phyloP scores from a whole-genome alignment of 2,797 vertebrate species.

The Microctenopoma steveboyesi region DNA sequence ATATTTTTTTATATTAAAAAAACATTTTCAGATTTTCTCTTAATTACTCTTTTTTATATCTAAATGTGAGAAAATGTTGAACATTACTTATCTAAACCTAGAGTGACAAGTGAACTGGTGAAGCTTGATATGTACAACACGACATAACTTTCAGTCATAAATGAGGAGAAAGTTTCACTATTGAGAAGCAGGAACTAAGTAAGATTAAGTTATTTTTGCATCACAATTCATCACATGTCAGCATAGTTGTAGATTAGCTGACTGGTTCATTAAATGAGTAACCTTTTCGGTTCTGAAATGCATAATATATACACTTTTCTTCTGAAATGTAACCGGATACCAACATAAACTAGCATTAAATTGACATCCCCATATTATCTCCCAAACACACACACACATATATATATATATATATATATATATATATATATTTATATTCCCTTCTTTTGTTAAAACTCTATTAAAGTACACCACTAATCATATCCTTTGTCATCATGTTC shows the following conservation, averaged over 20 bases:
- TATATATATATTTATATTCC: neutral
- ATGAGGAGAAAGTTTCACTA: neutral
- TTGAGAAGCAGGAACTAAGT: neutral
- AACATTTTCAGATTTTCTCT: neutral
- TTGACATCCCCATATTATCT: neutral
- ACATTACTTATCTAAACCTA: neutral
- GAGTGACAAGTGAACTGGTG: neutral
- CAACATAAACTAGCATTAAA: neutral
- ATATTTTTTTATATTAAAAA: too few relatives aligned
- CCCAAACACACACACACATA: neutral
- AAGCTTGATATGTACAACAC: neutral
- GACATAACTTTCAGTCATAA: neutral
- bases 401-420: too few relatives aligned
- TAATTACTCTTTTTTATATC: neutral
- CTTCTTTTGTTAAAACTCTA: neutral
- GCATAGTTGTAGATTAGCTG: neutral
- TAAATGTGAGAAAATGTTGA: neutral
- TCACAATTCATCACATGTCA: too few relatives aligned
- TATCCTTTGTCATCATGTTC: neutral
- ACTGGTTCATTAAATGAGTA: neutral
- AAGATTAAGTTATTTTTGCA: neutral
- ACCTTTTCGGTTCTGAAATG: neutral
- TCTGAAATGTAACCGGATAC: neutral
- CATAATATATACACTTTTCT: neutral
- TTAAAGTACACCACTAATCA: neutral